Evolutionary conservation across 2,888 invertebrate genomes (phyloP), one percentile per base, ranked within the genome.

Genomic region (Clostera curtula): DNA sequence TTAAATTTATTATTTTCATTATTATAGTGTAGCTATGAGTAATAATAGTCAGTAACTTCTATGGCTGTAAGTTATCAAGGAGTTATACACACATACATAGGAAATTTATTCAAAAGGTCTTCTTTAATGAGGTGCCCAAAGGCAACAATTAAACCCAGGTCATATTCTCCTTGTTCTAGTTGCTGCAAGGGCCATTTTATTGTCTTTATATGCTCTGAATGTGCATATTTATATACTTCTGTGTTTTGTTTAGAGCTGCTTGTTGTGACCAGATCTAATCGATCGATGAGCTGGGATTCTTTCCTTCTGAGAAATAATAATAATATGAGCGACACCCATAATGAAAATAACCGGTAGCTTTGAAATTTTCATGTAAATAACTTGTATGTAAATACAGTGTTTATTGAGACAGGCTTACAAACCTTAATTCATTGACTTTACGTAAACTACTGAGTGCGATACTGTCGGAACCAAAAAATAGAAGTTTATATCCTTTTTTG

Each of bases 41-140:
- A n/a, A n/a, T n/a, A n/a, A n/a, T n/a, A n/a, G n/a, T n/a, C n/a
- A n/a, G n/a, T n/a, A n/a, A n/a, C n/a, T n/a, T n/a, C n/a, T n/a
- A n/a, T n/a, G n/a, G n/a, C n/a, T n/a, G n/a, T n/a, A n/a, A 19
- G 5, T 7, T 16, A 25, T 7, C 18, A 8, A 9, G 13, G 6
- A 13, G 12, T 7, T 21, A 8, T 11, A 21, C 7, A 1, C 48
- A 86, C 91, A 87, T 87, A 96, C 96, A 92, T 69, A 30, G 93
- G 91, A 75, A 97, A 96, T 32, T 88, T 84, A 5, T 88, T 73
- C 14, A 98, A 92, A 0, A 96, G 66, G 27, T 85, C 63, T 40
- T 87, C 76, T 18, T 95, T 95, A 52, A 98, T 95, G 35, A 98
- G 80, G 60, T 95, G 91, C 0, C 98, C 97, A 85, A 98, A 98